Percentiles rank a stretch among this genome's conserved stretches.
Evolutionary conservation across 2,888 invertebrate species (phyloP).

Genomic region (Scrobipalpa costella): DNA sequence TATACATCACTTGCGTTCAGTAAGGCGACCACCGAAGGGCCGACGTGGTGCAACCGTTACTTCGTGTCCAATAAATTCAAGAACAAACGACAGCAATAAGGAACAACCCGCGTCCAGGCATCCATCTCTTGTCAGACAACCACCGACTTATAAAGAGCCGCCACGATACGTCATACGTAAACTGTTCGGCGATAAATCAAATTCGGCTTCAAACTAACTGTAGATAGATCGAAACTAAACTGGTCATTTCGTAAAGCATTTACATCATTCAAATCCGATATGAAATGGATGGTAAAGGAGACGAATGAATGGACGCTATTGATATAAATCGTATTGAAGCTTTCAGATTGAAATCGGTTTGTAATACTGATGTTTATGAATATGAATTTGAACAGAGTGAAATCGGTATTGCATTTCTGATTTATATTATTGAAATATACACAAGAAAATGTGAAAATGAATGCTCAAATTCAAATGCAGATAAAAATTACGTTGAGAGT

Average conservation of each 20-base stretch:
- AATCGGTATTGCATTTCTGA: conserved; percentile 4
- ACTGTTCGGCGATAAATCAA: conserved; percentile 63
- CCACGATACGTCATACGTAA: conserved; percentile 55
- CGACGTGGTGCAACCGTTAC: conserved; percentile 62
- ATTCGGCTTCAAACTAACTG: conserved; percentile 50
- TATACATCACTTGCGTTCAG: conserved; percentile 56
- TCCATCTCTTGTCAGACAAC: conserved; percentile 69
- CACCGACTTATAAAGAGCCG: conserved; percentile 53
- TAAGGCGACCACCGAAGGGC: conserved; percentile 52
- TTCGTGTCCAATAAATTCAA: conserved; percentile 76
- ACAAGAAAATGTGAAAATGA: neutral
- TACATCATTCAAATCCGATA: conserved; percentile 58
- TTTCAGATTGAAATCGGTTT: conserved; percentile 49
- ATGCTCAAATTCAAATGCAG: neutral
- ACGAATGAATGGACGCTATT: conserved; percentile 54
- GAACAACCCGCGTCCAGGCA: conserved; percentile 60
- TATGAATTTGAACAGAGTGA: conserved; percentile 32
- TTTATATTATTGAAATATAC: neutral
- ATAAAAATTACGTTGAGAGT: conserved; percentile 40
- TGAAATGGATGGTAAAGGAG: conserved; percentile 50
- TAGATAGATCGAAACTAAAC: conserved; percentile 53
- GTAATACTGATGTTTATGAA: conserved; percentile 48
- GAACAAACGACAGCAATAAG: conserved; percentile 74
- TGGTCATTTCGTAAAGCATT: conserved; percentile 55
- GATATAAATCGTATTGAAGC: conserved; percentile 54